Percentiles rank a stretch among this genome's conserved stretches.
Conservation (phyloP, 2,797 vertebrate genomes). For the Salarias fasciatus region DNA sequence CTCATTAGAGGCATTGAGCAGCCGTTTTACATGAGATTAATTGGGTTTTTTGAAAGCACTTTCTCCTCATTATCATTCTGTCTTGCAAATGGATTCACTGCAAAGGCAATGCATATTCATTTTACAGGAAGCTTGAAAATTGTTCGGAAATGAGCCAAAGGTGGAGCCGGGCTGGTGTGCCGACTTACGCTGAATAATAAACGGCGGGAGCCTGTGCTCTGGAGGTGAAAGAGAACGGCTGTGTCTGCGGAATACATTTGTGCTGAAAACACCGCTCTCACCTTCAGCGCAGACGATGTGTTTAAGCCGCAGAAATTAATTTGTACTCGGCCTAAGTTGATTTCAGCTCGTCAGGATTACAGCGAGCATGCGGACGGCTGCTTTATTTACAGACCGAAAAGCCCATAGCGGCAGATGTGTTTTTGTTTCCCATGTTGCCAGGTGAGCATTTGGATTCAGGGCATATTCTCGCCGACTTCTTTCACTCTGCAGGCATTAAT, state of each 20-base stretch:
- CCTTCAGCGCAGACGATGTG: constrained; percentile 9
- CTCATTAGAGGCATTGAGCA: constrained; percentile 80
- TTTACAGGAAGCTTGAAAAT: constrained; percentile 78
- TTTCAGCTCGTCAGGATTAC: not conserved
- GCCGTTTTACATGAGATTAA: constrained; percentile 83
- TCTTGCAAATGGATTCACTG: constrained; percentile 79
- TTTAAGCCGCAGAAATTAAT: constrained; percentile 1
- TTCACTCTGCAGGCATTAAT: constrained; percentile 72
- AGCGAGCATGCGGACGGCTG: too few relatives aligned
- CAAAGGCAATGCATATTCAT: constrained; percentile 81
- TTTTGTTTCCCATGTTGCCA: constrained; percentile 18
- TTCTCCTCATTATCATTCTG: constrained; percentile 84
- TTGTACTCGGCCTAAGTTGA: not conserved
- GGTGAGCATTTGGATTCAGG: constrained; percentile 43
- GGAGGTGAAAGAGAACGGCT: constrained; percentile 50
- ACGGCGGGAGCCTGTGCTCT: constrained; percentile 44
- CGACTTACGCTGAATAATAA: constrained; percentile 66
- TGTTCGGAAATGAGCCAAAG: constrained; percentile 78
- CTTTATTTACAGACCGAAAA: not conserved
- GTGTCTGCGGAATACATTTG: constrained; percentile 42
- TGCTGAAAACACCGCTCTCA: constrained; percentile 25
- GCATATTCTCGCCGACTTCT: constrained; percentile 40
- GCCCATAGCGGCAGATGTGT: constrained; percentile 1
- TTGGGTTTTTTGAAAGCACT: constrained; percentile 75
- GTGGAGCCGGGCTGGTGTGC: constrained; percentile 65